These are phyloP conservation scores for Lottia gigantea DNA, from an alignment of 2,888 invertebrate genomes.

Conservation along the genomic window DNA sequence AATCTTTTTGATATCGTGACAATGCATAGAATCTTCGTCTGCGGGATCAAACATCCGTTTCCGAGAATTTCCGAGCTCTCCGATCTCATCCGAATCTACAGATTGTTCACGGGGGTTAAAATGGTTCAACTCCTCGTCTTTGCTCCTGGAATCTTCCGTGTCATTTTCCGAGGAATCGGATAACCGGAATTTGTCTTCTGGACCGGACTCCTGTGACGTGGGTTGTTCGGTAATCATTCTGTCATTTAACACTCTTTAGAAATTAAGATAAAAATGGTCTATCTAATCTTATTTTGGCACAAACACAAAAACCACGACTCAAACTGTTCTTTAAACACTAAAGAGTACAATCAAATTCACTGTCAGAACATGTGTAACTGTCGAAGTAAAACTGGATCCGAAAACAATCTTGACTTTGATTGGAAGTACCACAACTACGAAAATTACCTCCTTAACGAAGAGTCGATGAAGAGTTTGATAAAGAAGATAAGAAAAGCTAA, in stretches of 20 bases:
- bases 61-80: not conserved
- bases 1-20: not conserved
- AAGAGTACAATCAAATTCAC: not conserved
- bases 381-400: too few species aligned
- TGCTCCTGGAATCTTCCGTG: not conserved
- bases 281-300: not conserved
- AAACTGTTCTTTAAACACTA: not conserved
- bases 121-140: not conserved
- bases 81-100: not conserved
- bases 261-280: constrained; percentile 4
- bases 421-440: not conserved
- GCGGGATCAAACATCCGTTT: not conserved
- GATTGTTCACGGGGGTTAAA: not conserved
- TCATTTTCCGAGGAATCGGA: constrained; percentile 9
- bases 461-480: not conserved
- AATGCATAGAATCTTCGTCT: not conserved
- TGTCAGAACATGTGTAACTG: too few species aligned
- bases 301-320: not conserved
- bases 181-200: not conserved
- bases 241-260: not conserved
- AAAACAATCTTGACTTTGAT: not conserved
- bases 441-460: not conserved
- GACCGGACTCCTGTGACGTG: not conserved
- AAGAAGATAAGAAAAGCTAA: constrained; percentile 6
- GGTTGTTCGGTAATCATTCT: constrained; percentile 1